A percentile compares a stretch with the other conserved stretches of the same genome.
phyloP scores from a whole-genome alignment of 2,888 invertebrate species.

The Muschampia plurimacula region DNA sequence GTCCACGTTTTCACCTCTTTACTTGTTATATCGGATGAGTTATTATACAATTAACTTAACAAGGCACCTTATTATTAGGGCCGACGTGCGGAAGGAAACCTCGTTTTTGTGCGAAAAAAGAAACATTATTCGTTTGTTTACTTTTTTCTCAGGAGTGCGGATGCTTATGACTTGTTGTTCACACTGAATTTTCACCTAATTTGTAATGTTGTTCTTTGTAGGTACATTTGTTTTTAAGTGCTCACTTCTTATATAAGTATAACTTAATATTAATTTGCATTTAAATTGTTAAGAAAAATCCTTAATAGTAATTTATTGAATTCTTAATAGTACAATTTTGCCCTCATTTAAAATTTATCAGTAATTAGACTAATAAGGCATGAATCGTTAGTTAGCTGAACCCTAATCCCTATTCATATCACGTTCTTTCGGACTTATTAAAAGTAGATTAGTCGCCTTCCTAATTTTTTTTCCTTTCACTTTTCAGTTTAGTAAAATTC shows the following conservation, averaged over 20 bases:
- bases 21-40: constrained; percentile 44
- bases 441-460: constrained; percentile 6
- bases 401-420: not conserved
- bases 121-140: constrained; percentile 64
- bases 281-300: too few relatives aligned
- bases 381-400: not conserved
- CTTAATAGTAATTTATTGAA: too few relatives aligned
- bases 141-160: constrained; percentile 56
- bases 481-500: constrained; percentile 24
- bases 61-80: constrained; percentile 67
- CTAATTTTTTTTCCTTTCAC: not conserved
- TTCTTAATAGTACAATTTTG: too few relatives aligned
- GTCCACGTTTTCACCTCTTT: constrained; percentile 43
- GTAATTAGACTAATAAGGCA: not conserved
- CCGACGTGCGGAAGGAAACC: constrained; percentile 50
- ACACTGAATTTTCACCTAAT: constrained; percentile 44
- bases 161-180: constrained; percentile 48
- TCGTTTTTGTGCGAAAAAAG: constrained; percentile 69
- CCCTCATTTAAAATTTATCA: too few relatives aligned
- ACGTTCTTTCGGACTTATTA: constrained; percentile 9
- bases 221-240: not conserved
- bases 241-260: not conserved
- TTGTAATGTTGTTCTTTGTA: constrained; percentile 26
- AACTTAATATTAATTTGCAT: not conserved
- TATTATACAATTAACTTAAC: constrained; percentile 77